Evolutionary conservation across 1,140 invertebrate species (phyloP), one percentile per base, ranked within the genome.

Genomic region (Apis mellifera): DNA sequence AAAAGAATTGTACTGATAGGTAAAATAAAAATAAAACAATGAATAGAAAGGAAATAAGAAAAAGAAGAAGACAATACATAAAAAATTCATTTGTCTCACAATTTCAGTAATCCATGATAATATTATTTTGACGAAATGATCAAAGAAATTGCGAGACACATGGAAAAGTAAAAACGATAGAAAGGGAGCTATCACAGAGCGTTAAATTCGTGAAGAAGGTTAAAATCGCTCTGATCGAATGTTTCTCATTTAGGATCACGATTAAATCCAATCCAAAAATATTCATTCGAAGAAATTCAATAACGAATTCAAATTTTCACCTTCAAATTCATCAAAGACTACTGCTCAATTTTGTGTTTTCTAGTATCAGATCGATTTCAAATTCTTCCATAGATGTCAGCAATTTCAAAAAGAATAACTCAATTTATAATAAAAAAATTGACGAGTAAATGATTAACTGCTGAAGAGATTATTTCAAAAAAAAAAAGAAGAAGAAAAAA

Each of bases 101-200:
- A 42, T 82, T 77, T 77, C 48, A 69, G 0, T 59, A 42, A 75
- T 54, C 50, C 26, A n/a, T 59, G 60, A 42, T 13, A 13, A 62
- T 79, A 19, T 59, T n/a, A 62, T 52, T 9, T 54, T 42, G 21
- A 7, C n/a, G n/a, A 23, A 1, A n/a, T 50, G 19, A 78, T 59
- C 77, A 65, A 21, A 48, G 42, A 74, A 62, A 73, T 72, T 73
- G 9, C 21, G 48, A 80, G 55, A 21, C 26, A 21, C 17, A n/a
- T 21, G 21, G 21, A 52, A 4, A 80, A 60, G n/a, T n/a, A 19
- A 59, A 8, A 52, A 82, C 11, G 13, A 11, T 32, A 83, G 59
- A 71, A 59, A 77, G 64, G 55, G 1, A 76, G 80, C 87, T 89
- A 89, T 89, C 87, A 89, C 84, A 89, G 72, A 81, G 66, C 42